Percentiles rank a stretch among this genome's conserved stretches.
phyloP scores from a whole-genome alignment of 2,797 vertebrate species.

The Acipenser ruthenus region DNA sequence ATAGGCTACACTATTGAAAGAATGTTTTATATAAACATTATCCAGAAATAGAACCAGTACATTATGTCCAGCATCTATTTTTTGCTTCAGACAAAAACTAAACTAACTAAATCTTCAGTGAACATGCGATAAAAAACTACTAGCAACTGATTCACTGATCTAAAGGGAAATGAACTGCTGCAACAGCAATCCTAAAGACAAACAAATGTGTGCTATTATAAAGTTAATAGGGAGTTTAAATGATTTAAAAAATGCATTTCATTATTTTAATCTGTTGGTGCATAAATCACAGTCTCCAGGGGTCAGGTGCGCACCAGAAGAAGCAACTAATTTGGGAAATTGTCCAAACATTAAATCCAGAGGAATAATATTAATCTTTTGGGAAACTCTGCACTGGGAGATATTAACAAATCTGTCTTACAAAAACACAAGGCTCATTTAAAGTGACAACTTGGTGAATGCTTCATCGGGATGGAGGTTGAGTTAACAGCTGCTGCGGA shows the following conservation, averaged over 20 bases:
- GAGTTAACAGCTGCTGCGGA: not conserved
- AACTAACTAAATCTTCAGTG: not conserved
- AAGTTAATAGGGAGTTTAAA: not conserved
- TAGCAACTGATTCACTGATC: not conserved
- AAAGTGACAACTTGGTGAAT: not conserved
- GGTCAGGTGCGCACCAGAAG: not conserved
- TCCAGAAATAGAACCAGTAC: no score
- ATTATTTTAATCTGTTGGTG: not conserved
- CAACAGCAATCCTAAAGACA: not conserved
- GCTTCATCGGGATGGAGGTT: not conserved
- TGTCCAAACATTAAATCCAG: not conserved
- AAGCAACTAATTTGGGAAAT: not conserved
- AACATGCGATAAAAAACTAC: not conserved
- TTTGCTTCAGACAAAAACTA: no score
- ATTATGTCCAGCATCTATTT: no score
- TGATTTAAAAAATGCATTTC: not conserved
- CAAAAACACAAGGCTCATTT: not conserved
- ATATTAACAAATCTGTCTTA: not conserved
- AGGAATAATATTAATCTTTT: not conserved
- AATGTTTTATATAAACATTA: no score
- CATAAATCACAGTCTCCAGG: not conserved
- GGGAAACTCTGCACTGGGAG: not conserved
- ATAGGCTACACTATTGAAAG: no score
- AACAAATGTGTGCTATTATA: not conserved
- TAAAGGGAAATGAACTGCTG: not conserved